A percentile compares a stretch with the other conserved stretches of the same genome.
Evolutionary conservation across 1,140 invertebrate genomes (phyloP).

Genomic region (Rhopalosiphum maidis): DNA sequence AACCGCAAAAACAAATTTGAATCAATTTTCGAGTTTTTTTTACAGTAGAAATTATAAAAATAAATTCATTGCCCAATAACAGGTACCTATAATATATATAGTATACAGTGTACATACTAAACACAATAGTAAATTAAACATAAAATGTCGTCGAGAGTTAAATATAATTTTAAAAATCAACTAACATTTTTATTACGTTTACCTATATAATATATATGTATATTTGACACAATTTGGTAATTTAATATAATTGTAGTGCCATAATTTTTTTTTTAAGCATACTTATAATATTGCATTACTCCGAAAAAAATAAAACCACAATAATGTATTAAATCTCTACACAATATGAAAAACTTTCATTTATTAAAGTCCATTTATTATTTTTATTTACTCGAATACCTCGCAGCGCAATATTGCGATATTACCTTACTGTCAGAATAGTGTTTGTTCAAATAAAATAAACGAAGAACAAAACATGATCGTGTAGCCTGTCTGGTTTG

Average conservation of each 20-base stretch:
- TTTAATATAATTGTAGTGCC: not conserved
- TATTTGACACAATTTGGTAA: not conserved
- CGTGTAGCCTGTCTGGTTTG: not conserved
- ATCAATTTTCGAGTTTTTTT: not conserved
- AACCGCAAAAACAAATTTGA: not conserved
- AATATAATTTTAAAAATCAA: not conserved
- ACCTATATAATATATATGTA: not conserved
- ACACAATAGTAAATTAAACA: not conserved
- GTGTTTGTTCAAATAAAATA: slow-evolving; percentile 1
- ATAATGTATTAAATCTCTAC: not conserved
- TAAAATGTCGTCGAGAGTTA: not conserved
- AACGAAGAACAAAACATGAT: not conserved
- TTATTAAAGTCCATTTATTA: slow-evolving; percentile 16
- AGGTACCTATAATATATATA: not conserved
- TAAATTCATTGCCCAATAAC: not conserved
- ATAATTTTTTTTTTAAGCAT: not conserved
- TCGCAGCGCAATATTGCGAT: not conserved
- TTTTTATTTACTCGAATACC: not conserved
- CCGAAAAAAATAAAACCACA: not conserved
- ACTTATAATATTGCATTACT: not conserved
- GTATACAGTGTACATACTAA: not conserved
- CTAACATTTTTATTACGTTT: not conserved
- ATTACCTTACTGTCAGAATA: not conserved
- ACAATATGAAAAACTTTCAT: not conserved
- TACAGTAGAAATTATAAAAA: not conserved